Evolutionary conservation across 2,888 invertebrate species (phyloP), one percentile per base, ranked within the genome.

Genomic region (Ophioninae sp.): DNA sequence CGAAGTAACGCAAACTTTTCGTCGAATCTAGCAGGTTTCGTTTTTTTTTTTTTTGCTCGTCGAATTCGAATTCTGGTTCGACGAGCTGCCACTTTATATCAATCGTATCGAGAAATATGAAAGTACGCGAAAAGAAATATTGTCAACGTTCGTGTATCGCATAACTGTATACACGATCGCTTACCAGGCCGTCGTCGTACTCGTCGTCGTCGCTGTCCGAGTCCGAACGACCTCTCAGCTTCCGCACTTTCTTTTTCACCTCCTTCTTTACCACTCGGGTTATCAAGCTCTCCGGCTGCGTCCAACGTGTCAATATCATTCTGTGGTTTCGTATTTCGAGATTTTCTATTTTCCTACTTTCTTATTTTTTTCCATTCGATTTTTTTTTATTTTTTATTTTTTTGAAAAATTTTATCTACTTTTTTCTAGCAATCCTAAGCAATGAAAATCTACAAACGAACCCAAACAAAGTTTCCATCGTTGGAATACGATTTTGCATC

Each of bases 121-220:
- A 78, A 69, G 69, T 13, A 39, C 58, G 71, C 9, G 1, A 20
- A 22, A 22, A 22, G 5, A 22, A 59, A 59, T 22, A 59, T 22
- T 20, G 51, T 9, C 1, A 9, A 51, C 59, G 8, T 22, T 59
- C 2, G 20, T 59, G 59, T 79, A 59, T 72, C 20, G 41, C 7
- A 58, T 37, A 39, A 6, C n/a, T 37, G 67, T 23, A 30, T 67
- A 30, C 30, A 69, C 58, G 37, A 75, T 83, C 74, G 84, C 94
- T 95, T 96, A 96, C 96, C 96, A 96, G 94, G 93, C 96, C 96
- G 86, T 95, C 95, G 81, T 94, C 95, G 91, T 95, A 95, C 89
- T 95, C 95, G 88, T 95, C 96, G 84, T 95, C 95, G 72, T 95
- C 95, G 86, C 95, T 95, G 87, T 95, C 95, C 68, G 94, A 94